Base-by-base conservation (phyloP, 2,113 vertebrate genomes). In the Oryzias javanicus region DNA sequence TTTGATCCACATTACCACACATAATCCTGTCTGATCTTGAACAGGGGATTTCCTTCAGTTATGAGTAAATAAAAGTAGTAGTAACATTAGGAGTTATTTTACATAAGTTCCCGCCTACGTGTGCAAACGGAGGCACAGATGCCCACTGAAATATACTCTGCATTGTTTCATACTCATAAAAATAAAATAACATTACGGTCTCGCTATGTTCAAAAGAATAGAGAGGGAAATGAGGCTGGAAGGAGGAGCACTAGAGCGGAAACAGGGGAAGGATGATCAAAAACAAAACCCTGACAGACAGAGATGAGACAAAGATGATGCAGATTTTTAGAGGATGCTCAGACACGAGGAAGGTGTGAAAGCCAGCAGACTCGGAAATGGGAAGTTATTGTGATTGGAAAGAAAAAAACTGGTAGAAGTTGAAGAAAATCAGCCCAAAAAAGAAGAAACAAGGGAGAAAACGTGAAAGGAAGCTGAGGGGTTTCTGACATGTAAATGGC, bases 221-320 rank as follows among this genome's bases (percentile, higher is more conserved):
- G 14, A 64, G 51, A 40, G 49, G 59, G 67, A 64, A 67, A 78
- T 81, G 79, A 76, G 73, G 79, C 69, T 81, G 77, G 76, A 79
- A 86, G 82, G 81, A 81, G 74, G 77, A 84, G 82, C 77, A 81
- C 71, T 70, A 75, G 70, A 88, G 74, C 78, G 78, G 74, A 86
- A 79, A 78, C 71, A 84, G 66, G 71, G 76, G 53, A 81, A 67
- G 15, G 49, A 71, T 86, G 84, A 89, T 89, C 84, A 89, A 88
- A 86, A 88, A 86, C 79, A 84, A 88, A 86, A 85, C 67, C 61
- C 70, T 85, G 82, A 80, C 84, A 85, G 73, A 71, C 48, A 55
- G 70, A 85, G 84, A 83, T 84, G 74, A 86, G 77, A 84, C 72
- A 46, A 62, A 88, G 72, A 80, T 83, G 86, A 86, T 76, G 79